A percentile compares a stretch with the other conserved stretches of the same genome.
Conservation (phyloP, 2,888 invertebrate species). For the Hirtodrosophila confusa region DNA sequence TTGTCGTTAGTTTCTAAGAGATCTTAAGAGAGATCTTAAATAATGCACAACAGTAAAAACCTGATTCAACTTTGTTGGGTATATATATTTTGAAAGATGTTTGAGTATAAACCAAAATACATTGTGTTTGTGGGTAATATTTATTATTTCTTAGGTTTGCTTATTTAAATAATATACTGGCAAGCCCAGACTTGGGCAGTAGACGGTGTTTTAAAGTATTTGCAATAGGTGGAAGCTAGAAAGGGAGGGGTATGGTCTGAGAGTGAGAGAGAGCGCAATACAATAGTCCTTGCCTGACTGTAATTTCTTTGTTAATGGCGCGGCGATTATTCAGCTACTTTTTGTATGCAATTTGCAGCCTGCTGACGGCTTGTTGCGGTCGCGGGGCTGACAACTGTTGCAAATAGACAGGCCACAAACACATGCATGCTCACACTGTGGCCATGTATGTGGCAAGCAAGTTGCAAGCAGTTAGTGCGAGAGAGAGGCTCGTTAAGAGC, state of each 20-base stretch:
- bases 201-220: too few relatives aligned
- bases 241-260: not conserved
- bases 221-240: not conserved
- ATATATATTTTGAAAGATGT: too few relatives aligned
- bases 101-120: too few relatives aligned
- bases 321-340: slow-evolving; percentile 60
- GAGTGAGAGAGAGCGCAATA: slow-evolving; percentile 1
- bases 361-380: slow-evolving; percentile 27
- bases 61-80: too few relatives aligned
- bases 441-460: not conserved
- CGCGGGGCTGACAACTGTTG: slow-evolving; percentile 48
- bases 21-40: too few relatives aligned
- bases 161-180: too few relatives aligned
- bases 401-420: slow-evolving; percentile 48
- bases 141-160: too few relatives aligned
- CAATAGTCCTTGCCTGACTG: slow-evolving; percentile 51
- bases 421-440: not conserved
- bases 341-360: slow-evolving; percentile 54
- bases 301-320: slow-evolving; percentile 57
- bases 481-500: slow-evolving; percentile 58
- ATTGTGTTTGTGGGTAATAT: too few relatives aligned
- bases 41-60: too few relatives aligned
- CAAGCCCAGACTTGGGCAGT: too few relatives aligned
- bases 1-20: too few relatives aligned
- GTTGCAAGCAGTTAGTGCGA: slow-evolving; percentile 26